Conservation (phyloP, 92 coral and sea anemone species). For the Palythoa caribaeorum region DNA sequence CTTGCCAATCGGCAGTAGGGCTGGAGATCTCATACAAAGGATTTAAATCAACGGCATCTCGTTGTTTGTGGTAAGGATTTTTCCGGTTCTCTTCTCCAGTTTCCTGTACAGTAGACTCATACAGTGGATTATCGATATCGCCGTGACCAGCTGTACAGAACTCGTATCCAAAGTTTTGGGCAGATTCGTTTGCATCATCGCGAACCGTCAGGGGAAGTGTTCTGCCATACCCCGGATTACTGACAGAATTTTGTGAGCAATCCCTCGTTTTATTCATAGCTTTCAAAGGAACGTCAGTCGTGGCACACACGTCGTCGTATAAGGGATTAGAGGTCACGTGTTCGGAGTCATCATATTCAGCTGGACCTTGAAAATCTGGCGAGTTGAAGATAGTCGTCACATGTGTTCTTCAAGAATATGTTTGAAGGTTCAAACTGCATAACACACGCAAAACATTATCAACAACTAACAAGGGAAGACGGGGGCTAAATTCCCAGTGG, state of each 20-base stretch:
- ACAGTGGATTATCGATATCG: slow-evolving; percentile 9
- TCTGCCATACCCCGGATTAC: slow-evolving; percentile 29
- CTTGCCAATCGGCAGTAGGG: neutral
- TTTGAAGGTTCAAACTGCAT: too few species aligned
- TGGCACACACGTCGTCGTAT: neutral
- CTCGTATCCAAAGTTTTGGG: slow-evolving; percentile 27
- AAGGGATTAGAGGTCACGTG: slow-evolving; percentile 22
- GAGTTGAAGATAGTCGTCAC: too few species aligned
- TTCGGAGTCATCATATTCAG: neutral
- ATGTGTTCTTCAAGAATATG: too few species aligned
- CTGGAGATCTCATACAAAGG: slow-evolving; percentile 2
- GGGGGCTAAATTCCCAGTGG: too few species aligned
- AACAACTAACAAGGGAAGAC: too few species aligned
- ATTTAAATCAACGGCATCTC: neutral
- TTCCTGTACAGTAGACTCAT: slow-evolving; percentile 15
- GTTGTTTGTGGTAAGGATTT: neutral
- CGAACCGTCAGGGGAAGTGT: neutral
- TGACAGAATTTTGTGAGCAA: neutral
- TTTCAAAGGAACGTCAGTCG: neutral
- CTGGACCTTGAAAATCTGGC: too few species aligned
- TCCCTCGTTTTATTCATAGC: neutral
- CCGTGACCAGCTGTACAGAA: neutral
- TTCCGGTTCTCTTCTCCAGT: neutral
- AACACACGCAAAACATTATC: too few species aligned
- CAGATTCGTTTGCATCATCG: slow-evolving; percentile 6